phyloP scores from a whole-genome alignment of 2,888 invertebrate genomes.

The Agrochola lota region DNA sequence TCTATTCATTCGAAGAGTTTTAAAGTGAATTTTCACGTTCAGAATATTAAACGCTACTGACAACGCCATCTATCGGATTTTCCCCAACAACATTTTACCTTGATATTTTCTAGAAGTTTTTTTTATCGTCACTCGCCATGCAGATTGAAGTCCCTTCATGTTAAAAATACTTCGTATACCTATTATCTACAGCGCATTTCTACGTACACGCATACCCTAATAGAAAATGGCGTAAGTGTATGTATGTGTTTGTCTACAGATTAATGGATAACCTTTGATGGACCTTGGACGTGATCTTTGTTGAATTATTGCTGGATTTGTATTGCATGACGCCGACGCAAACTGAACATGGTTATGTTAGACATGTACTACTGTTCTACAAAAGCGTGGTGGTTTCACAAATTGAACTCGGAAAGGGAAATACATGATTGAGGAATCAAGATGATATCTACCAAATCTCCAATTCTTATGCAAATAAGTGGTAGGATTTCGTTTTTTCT shows the following conservation, averaged over 20 bases:
- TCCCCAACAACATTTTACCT: constrained; percentile 20
- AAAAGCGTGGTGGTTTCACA: not conserved
- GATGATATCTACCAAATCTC: too few species aligned
- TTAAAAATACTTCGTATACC: not conserved
- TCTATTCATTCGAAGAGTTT: not conserved
- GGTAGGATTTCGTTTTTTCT: not conserved
- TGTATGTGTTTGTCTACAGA: not conserved
- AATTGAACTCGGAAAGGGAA: not conserved
- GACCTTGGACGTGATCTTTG: not conserved
- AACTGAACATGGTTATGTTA: not conserved
- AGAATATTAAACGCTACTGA: constrained; percentile 7
- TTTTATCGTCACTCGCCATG: not conserved
- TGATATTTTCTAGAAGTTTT: constrained; percentile 20
- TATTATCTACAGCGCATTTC: not conserved
- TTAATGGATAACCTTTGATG: not conserved
- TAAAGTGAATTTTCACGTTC: not conserved
- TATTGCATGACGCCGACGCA: not conserved
- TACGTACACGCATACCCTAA: not conserved
- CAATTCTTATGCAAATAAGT: not conserved
- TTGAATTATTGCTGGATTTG: not conserved
- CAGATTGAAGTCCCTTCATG: not conserved
- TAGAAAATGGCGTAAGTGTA: too few species aligned
- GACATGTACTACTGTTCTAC: not conserved
- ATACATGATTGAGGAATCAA: not conserved
- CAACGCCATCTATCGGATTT: constrained; percentile 46